Conservation (phyloP, 35 echinoderm and acorn worm species). For the Amphiura filiformis region DNA sequence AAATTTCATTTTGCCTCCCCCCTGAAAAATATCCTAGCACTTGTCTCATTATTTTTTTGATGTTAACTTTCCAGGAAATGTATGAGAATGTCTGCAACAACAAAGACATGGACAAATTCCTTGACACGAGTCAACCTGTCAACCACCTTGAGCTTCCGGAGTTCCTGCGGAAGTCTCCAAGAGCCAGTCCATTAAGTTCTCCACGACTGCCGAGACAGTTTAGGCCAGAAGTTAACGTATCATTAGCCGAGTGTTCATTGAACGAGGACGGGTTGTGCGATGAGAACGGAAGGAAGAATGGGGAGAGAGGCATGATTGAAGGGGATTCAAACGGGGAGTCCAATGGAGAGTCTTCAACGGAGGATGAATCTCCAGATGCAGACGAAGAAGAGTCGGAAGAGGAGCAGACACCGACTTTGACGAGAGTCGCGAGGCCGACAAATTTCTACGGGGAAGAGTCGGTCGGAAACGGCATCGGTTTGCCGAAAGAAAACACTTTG, state of each 20-base stretch:
- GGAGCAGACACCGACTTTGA: neutral
- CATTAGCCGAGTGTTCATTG: no score
- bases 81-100: conserved; percentile 5
- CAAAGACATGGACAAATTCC: neutral
- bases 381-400: conserved; percentile 14
- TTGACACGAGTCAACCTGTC: neutral
- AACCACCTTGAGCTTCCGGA: neutral
- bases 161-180: conserved; percentile 17
- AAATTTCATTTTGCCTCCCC: no score
- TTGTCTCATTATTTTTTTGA: no score
- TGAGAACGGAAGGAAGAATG: no score
- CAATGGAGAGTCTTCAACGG: neutral
- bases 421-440: neutral
- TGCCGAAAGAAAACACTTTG: no score
- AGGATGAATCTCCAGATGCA: conserved; percentile 4
- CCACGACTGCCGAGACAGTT: neutral
- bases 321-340: neutral
- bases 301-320: neutral
- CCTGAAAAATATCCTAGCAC: no score
- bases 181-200: conserved; percentile 9
- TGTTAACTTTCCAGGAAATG: conserved; percentile 12
- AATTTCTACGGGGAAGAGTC: neutral
- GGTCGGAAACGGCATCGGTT: neutral
- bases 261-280: no score
- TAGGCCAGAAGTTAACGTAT: neutral